These are phyloP conservation scores for Probaryconus sp. DNA, from an alignment of 1,140 invertebrate genomes.

Conservation along the genomic window DNA sequence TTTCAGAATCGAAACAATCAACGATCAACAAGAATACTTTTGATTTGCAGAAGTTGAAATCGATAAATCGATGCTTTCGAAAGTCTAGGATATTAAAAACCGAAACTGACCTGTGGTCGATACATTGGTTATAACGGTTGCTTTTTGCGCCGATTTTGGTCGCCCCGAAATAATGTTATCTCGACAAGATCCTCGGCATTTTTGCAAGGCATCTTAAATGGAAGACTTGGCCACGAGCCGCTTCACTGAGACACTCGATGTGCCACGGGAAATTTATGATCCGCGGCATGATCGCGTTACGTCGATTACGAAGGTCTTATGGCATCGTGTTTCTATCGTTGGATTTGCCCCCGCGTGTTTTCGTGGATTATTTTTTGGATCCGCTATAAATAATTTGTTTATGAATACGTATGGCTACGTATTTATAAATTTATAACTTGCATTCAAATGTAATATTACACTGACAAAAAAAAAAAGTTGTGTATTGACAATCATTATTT, in stretches of 20 bases:
- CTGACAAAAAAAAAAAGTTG: no score
- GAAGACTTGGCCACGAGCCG: constrained; percentile 57
- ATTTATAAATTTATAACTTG: constrained; percentile 30
- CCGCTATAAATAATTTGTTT: constrained; percentile 54
- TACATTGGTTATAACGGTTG: constrained; percentile 59
- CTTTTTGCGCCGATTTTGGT: constrained; percentile 52
- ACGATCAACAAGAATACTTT: constrained; percentile 15
- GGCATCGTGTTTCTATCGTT: constrained; percentile 37
- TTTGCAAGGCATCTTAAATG: constrained; percentile 48
- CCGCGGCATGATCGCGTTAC: constrained; percentile 56
- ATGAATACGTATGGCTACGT: constrained; percentile 39
- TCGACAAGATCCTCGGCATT: constrained; percentile 48
- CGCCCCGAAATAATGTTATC: constrained; percentile 49
- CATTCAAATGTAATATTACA: no score
- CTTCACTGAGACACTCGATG: constrained; percentile 48
- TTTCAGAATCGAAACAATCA: no score
- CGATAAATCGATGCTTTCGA: constrained; percentile 27
- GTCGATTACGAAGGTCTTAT: constrained; percentile 58
- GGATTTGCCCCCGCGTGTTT: constrained; percentile 26
- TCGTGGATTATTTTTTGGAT: constrained; percentile 45
- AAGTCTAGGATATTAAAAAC: constrained; percentile 20
- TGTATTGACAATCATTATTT: no score
- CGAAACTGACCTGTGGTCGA: constrained; percentile 42
- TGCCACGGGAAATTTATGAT: constrained; percentile 53
- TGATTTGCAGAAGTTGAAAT: constrained; percentile 41